phyloP scores from a whole-genome alignment of 2,113 vertebrate genomes.

The Bujurquina vittata region DNA sequence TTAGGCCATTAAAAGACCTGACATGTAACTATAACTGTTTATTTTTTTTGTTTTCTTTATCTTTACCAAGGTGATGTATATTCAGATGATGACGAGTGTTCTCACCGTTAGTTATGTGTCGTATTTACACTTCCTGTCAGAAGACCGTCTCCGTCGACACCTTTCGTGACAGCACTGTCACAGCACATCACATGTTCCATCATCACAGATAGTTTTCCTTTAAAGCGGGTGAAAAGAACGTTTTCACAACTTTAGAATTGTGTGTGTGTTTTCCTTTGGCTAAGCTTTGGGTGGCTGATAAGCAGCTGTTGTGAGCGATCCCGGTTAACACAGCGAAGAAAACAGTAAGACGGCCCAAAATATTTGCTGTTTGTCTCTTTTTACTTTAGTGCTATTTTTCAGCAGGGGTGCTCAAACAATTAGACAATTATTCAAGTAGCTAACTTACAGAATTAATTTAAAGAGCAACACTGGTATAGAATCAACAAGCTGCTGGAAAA shows the following conservation, averaged over 20 bases:
- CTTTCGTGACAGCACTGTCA: constrained; percentile 44
- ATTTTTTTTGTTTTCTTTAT: background rate
- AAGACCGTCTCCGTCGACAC: constrained; percentile 39
- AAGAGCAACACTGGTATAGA: background rate
- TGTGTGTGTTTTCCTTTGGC: background rate
- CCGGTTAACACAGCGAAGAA: constrained; percentile 20
- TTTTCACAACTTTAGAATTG: constrained; percentile 37
- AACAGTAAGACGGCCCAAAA: background rate
- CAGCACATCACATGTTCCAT: constrained; percentile 46
- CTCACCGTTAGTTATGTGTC: constrained; percentile 33
- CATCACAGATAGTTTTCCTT: constrained; percentile 41
- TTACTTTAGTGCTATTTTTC: background rate
- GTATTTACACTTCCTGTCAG: constrained; percentile 56
- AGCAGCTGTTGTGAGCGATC: constrained; percentile 42
- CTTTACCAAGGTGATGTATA: background rate
- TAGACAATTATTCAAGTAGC: background rate
- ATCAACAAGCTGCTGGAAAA: background rate
- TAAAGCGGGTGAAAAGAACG: constrained; percentile 31
- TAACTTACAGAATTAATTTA: background rate
- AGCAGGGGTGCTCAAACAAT: background rate
- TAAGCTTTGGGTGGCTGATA: background rate
- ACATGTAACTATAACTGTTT: background rate
- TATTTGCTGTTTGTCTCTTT: background rate
- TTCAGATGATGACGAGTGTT: constrained; percentile 20
- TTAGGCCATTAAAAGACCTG: background rate